These are phyloP conservation scores for Globicephala melas DNA, from an alignment of 2,113 vertebrate species.

Conservation along the genomic window DNA sequence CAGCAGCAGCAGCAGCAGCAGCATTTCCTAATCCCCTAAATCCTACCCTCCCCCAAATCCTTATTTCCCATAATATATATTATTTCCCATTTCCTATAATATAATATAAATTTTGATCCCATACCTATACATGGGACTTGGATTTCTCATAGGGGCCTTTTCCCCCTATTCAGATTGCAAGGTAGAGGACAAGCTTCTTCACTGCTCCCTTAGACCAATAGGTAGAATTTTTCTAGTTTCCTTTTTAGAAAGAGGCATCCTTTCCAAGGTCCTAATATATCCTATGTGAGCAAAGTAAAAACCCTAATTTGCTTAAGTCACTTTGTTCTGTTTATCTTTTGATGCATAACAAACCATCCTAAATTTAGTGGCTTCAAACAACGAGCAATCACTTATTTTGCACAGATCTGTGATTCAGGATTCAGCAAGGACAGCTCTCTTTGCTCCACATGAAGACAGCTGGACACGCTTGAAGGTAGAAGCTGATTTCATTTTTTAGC, in stretches of 20 bases:
- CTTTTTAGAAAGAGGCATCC: not conserved
- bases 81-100: not conserved
- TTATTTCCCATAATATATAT: not conserved
- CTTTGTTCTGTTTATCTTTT: not conserved
- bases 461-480: not conserved
- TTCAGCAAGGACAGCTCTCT: not conserved
- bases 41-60: not conserved
- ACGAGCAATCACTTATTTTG: not conserved
- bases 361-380: not conserved
- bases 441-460: not conserved
- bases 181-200: not conserved
- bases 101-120: not conserved
- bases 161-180: not conserved
- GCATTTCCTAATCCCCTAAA: not conserved
- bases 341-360: not conserved
- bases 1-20: not conserved
- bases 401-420: not conserved
- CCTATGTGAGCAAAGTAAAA: constrained; percentile 3
- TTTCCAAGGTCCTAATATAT: not conserved
- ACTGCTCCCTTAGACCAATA: not conserved
- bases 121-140: not conserved
- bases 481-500: not conserved
- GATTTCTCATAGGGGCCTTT: not conserved
- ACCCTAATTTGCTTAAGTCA: not conserved
- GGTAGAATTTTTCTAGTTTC: not conserved